Percentiles rank a stretch among this genome's conserved stretches.
These are phyloP conservation scores for Clarias macrocephalus DNA, from an alignment of 2,113 vertebrate species.

Conservation along the genomic window DNA sequence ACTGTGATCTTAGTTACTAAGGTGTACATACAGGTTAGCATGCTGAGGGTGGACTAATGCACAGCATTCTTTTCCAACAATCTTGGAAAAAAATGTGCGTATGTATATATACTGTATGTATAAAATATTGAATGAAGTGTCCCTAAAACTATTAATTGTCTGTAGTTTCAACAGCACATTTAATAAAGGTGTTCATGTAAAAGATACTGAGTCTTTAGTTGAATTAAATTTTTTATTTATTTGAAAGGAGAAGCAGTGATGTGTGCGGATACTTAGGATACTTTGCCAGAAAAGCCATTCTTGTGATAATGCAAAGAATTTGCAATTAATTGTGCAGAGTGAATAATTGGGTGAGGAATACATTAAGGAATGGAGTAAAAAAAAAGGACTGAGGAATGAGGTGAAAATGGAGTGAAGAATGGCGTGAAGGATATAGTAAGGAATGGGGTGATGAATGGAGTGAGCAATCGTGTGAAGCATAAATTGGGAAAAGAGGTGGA, in stretches of 20 bases:
- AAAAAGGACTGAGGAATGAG: not conserved
- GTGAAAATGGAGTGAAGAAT: not conserved
- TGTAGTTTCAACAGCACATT: not conserved
- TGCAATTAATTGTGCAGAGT: not conserved
- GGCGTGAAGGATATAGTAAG: not conserved
- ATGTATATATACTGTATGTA: too few species aligned
- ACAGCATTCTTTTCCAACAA: not conserved
- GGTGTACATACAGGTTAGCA: not conserved
- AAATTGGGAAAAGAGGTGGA: not conserved
- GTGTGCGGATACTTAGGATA: not conserved
- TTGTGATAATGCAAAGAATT: not conserved
- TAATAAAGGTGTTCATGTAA: not conserved
- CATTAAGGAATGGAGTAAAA: not conserved
- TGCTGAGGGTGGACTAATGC: not conserved
- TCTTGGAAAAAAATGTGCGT: not conserved
- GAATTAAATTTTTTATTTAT: not conserved
- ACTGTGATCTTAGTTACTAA: not conserved
- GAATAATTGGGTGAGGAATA: not conserved
- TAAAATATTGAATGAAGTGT: too few species aligned
- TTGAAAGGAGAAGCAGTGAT: not conserved
- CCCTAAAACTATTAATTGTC: not conserved
- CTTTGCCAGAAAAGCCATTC: not conserved
- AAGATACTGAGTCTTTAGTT: not conserved
- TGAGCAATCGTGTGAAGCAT: not conserved
- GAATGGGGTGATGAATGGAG: not conserved